These are phyloP conservation scores for Peromyscus attwateri DNA, from an alignment of 2,797 vertebrate genomes.

Conservation along the genomic window DNA sequence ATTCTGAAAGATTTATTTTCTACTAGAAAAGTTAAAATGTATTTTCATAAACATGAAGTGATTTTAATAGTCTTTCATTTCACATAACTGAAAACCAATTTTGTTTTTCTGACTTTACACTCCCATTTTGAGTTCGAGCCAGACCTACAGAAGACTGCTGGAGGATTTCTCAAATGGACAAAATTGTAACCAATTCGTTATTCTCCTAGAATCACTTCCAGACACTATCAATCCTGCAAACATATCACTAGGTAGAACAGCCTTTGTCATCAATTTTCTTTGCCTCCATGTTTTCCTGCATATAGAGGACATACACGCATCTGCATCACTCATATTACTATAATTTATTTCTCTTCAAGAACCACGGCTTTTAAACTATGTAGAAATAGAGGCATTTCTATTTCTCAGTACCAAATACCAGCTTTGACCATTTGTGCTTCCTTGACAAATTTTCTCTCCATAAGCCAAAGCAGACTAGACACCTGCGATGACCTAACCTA, in stretches of 20 bases:
- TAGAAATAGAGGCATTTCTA: not conserved
- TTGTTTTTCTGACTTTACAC: not conserved
- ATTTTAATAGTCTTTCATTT: not conserved
- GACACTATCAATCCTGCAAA: not conserved
- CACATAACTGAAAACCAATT: not conserved
- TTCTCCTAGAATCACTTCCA: conserved; percentile 9
- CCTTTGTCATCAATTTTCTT: conserved; percentile 33
- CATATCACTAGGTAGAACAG: not conserved
- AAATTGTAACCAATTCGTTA: not conserved
- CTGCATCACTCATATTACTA: not conserved
- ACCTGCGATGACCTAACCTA: accelerated
- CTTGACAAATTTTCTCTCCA: not conserved
- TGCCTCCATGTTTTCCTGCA: not conserved
- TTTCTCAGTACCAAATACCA: not conserved
- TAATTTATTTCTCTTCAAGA: not conserved
- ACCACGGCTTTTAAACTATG: not conserved
- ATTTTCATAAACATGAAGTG: not conserved
- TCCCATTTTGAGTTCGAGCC: not conserved
- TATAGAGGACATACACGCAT: not conserved
- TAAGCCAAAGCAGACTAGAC: not conserved
- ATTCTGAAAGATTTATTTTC: not conserved
- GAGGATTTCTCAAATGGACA: not conserved
- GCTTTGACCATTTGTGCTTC: not conserved
- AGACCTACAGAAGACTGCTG: not conserved
- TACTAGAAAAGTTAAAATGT: not conserved